Evolutionary conservation across 1,140 invertebrate species (phyloP).

Genomic region (Drosophila persimilis): DNA sequence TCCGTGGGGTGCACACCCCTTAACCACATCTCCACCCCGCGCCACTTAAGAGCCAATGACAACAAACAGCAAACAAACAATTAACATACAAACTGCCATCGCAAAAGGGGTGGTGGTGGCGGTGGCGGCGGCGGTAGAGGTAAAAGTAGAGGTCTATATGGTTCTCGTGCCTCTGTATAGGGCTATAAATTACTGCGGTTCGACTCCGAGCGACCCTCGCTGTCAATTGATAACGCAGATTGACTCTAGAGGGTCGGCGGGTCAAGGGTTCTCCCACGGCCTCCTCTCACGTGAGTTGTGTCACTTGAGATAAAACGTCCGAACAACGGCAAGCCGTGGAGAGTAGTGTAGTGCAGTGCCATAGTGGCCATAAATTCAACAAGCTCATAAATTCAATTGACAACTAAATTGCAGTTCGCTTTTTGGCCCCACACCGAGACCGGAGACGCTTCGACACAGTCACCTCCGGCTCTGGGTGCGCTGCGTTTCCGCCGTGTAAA

Average conservation of each 20-base stretch:
- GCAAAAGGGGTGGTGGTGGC: conserved; percentile 28
- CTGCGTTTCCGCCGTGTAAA: conserved; percentile 64
- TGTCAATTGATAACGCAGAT: conserved; percentile 53
- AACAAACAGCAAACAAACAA: conserved; percentile 82
- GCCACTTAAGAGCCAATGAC: conserved; percentile 73
- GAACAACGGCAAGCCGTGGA: not conserved
- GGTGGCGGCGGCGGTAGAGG: no score
- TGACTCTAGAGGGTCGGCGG: conserved; percentile 29
- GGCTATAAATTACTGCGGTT: conserved; percentile 77
- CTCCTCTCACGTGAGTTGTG: conserved; percentile 59
- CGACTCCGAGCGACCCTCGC: conserved; percentile 64
- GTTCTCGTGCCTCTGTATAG: conserved; percentile 62
- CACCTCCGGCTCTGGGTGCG: conserved; percentile 81
- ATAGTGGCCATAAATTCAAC: conserved; percentile 61
- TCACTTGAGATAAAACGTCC: conserved; percentile 53
- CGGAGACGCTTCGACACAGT: conserved; percentile 83
- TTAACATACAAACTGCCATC: conserved; percentile 58
- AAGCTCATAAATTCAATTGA: conserved; percentile 82
- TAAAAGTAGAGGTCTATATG: not conserved
- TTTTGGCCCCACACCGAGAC: conserved; percentile 45
- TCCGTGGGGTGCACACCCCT: conserved; percentile 15
- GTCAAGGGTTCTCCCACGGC: conserved; percentile 32
- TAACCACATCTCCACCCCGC: conserved; percentile 24
- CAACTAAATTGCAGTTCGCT: conserved; percentile 80
- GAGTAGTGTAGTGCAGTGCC: conserved; percentile 8